phyloP scores from a whole-genome alignment of 2,888 invertebrate species.

The Dryomyza anilis region DNA sequence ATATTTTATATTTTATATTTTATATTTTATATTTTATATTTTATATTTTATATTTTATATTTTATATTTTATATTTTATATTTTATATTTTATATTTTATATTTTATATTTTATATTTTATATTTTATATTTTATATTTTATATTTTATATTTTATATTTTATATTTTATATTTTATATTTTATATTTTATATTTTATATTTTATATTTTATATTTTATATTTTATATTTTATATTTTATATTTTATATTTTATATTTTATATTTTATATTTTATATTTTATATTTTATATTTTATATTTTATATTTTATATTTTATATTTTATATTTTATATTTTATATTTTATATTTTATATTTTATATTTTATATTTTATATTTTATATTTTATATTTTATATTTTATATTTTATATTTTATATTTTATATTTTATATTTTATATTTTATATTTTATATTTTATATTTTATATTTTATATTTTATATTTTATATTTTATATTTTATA shows the following conservation, averaged over 20 bases:
- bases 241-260: background rate
- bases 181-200: conserved; percentile 13
- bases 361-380: too few species aligned
- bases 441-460: too few species aligned
- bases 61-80: conserved; percentile 14
- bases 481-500: too few species aligned
- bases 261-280: background rate
- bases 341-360: too few species aligned
- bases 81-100: conserved; percentile 36
- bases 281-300: too few species aligned
- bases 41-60: conserved; percentile 26
- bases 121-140: conserved; percentile 34
- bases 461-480: too few species aligned
- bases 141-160: background rate
- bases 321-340: too few species aligned
- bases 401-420: too few species aligned
- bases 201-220: background rate
- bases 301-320: too few species aligned
- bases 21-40: conserved; percentile 32
- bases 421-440: too few species aligned
- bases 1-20: conserved; percentile 15
- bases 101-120: conserved; percentile 30
- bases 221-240: background rate
- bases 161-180: conserved; percentile 2
- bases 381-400: too few species aligned